Evolutionary conservation across 1,140 invertebrate genomes (phyloP).

Genomic region (Bombus pyrosoma): DNA sequence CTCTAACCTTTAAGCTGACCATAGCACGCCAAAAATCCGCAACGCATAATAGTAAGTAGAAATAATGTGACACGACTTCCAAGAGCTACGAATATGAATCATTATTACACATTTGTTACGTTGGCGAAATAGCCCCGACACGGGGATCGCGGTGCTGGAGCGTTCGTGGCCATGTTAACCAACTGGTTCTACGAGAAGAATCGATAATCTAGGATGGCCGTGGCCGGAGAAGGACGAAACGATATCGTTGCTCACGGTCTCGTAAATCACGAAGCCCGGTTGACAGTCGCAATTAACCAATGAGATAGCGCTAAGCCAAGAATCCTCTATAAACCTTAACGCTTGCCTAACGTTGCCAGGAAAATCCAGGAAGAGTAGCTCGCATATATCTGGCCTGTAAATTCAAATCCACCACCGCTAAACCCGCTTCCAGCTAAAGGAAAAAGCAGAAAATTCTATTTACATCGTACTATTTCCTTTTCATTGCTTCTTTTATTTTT

Average conservation of each 20-base stretch:
- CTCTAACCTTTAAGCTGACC: background rate
- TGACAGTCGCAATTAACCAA: slow-evolving; percentile 75
- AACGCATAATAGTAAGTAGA: background rate
- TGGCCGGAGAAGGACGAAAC: slow-evolving; percentile 51
- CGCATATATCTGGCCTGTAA: slow-evolving; percentile 12
- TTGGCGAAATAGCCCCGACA: slow-evolving; percentile 15
- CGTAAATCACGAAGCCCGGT: slow-evolving; percentile 68
- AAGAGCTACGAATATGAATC: slow-evolving; percentile 31
- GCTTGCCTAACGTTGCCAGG: background rate
- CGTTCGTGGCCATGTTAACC: slow-evolving; percentile 41
- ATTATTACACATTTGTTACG: slow-evolving; percentile 42
- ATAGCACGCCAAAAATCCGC: too few species aligned
- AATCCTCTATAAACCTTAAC: slow-evolving; percentile 30
- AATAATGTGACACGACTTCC: background rate
- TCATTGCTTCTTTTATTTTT: background rate
- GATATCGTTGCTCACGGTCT: slow-evolving; percentile 62
- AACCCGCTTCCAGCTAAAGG: background rate
- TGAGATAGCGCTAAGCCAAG: slow-evolving; percentile 65
- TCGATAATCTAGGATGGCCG: slow-evolving; percentile 69
- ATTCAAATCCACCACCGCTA: slow-evolving; percentile 19
- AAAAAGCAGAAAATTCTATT: background rate
- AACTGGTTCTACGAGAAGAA: slow-evolving; percentile 66
- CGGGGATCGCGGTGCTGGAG: slow-evolving; percentile 1
- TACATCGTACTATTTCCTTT: background rate
- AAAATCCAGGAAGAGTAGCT: slow-evolving; percentile 37